phyloP scores from a whole-genome alignment of 2,888 invertebrate species.

The Dascillus cervinus region DNA sequence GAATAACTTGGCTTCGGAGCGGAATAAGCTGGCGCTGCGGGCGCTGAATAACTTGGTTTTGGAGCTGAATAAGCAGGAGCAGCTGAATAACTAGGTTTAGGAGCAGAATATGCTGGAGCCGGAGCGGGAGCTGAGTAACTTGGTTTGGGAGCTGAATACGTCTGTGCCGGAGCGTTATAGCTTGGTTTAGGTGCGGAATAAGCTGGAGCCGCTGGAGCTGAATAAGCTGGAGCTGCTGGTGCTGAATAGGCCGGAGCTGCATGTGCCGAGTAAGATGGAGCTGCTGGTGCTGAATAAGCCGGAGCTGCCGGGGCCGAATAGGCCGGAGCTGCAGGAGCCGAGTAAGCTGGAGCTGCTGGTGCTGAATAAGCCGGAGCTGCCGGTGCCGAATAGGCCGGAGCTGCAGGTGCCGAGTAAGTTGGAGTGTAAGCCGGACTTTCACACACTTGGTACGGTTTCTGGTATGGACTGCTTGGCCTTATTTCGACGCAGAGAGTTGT shows the following conservation, averaged over 20 bases:
- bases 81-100: constrained; percentile 6
- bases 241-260: not conserved
- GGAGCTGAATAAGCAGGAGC: constrained; percentile 10
- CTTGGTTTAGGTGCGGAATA: constrained; percentile 13
- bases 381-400: constrained; percentile 11
- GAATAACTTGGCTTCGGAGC: constrained; percentile 12
- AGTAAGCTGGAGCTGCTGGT: constrained; percentile 6
- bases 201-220: constrained; percentile 2
- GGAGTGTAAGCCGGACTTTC: constrained; percentile 24
- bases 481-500: constrained; percentile 46
- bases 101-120: constrained; percentile 7
- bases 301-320: constrained; percentile 7
- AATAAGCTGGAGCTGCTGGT: constrained; percentile 5
- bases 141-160: constrained; percentile 9
- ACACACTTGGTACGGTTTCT: constrained; percentile 39
- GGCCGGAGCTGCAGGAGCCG: constrained; percentile 6
- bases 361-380: constrained; percentile 9
- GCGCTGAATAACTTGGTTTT: constrained; percentile 1
- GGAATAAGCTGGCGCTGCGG: constrained; percentile 10
- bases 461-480: constrained; percentile 35
- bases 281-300: constrained; percentile 3
- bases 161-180: constrained; percentile 8
- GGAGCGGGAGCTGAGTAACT: constrained; percentile 1
- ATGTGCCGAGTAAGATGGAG: constrained; percentile 2
- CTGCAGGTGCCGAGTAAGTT: constrained; percentile 3